Base-by-base conservation (phyloP, 2,113 vertebrate species). In the Nothocercus nigrocapillus region DNA sequence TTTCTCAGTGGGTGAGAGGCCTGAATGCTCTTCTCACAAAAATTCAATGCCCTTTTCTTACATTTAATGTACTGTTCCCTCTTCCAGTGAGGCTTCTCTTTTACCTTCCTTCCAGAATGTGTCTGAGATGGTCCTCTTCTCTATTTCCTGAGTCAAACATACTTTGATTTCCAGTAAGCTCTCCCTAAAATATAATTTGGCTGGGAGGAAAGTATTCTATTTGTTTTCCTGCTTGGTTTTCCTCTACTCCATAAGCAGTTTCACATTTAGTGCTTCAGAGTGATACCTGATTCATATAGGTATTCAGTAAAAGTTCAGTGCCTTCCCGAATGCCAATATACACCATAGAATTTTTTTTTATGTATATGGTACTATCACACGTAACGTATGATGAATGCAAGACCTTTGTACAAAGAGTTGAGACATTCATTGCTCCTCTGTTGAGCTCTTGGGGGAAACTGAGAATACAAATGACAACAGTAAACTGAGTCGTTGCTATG, bases 91-190 rank as follows among this genome's bases (percentile, higher is more conserved):
- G 1, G 0, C 67, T 40, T 53, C 44, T 83, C 10, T 54, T 84
- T 86, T 84, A 66, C 7, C 68, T 81, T 82, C 54, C 59, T 95
- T 77, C 40, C 24, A 56, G 22, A 25, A 15, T 7, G 11, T 40
- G 16, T 82, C 85, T 85, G 78, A 82, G 63, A 68, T 95, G 87
- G 87, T 66, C 24, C 13, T 70, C 63, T 40, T 87, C 44, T 73
- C 10, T 59, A 0, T 58, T 85, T 96, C 38, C 67, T 2, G 30
- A 66, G 22, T 84, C n/a, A 82, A 82, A 87, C 58, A 47, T 79
- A 63, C 72, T 56, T 91, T 84, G 79, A 25, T 93, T 89, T 79
- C 27, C 30, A 70, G 25, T n/a, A 22, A 73, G 16, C 32, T 34
- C 10, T 36, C 14, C 9, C 32, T 49, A 53, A 95, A 90, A 62